These are phyloP conservation scores for Okamejei kenojei DNA, from an alignment of 2,797 vertebrate species.

Conservation along the genomic window DNA sequence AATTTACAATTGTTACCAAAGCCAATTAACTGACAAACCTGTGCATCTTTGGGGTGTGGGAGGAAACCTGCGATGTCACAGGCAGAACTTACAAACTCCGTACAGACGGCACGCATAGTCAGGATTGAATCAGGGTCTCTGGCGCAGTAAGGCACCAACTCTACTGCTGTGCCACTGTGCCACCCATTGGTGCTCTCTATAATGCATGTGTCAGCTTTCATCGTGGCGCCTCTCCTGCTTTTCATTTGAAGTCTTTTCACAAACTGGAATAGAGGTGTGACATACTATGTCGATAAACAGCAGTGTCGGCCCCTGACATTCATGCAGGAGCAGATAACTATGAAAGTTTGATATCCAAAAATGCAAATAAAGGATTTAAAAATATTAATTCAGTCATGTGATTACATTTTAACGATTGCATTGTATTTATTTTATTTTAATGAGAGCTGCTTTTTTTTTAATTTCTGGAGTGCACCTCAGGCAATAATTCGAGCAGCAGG, in stretches of 20 bases:
- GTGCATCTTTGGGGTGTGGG: too few relatives aligned
- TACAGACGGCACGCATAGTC: too few relatives aligned
- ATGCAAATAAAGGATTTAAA: background rate
- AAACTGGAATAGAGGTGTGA: background rate
- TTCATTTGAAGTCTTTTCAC: background rate
- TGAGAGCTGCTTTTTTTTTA: background rate
- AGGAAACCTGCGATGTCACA: too few relatives aligned
- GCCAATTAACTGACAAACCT: too few relatives aligned
- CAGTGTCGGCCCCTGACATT: background rate
- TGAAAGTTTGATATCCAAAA: conserved; percentile 9
- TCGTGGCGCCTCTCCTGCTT: background rate
- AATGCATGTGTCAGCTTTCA: background rate
- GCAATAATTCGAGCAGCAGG: background rate
- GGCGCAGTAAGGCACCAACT: too few relatives aligned
- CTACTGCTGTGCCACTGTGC: too few relatives aligned
- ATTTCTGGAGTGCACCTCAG: conserved; percentile 17
- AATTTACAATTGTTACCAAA: too few relatives aligned
- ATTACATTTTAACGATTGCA: background rate
- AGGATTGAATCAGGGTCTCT: too few relatives aligned
- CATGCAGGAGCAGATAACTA: background rate
- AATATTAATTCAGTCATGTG: background rate
- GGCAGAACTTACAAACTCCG: too few relatives aligned
- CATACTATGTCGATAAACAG: background rate
- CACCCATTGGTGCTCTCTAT: background rate
- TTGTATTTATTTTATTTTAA: conserved; percentile 31